Percentiles rank a stretch among this genome's conserved stretches.
phyloP scores from a whole-genome alignment of 2,797 vertebrate species.

The Triplophysa yarkandensis region DNA sequence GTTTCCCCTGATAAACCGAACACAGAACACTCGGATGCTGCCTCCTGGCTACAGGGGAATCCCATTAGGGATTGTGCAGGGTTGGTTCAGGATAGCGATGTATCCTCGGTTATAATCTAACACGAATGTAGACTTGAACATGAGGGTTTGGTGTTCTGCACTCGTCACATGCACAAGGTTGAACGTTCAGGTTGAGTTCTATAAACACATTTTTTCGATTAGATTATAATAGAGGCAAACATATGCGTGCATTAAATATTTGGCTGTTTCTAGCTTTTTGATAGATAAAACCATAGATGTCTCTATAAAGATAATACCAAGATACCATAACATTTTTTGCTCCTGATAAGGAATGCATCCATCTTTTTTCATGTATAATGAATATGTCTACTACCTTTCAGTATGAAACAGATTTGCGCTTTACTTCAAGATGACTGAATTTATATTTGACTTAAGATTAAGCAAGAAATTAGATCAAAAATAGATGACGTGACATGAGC shows the following conservation, averaged over 20 bases:
- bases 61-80: conserved; percentile 15
- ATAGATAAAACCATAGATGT: no score
- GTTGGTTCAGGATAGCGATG: conserved; percentile 4
- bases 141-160: not conserved
- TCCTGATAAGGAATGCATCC: no score
- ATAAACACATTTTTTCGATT: no score
- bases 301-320: no score
- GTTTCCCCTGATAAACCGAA: conserved; percentile 49
- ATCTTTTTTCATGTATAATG: no score
- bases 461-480: not conserved
- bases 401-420: not conserved
- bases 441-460: conserved; percentile 10
- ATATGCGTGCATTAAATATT: no score
- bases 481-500: no score
- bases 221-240: no score
- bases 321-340: no score
- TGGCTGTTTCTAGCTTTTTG: no score
- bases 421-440: not conserved
- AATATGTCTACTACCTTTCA: no score
- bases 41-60: conserved; percentile 35
- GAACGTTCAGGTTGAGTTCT: no score
- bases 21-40: conserved; percentile 41
- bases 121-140: not conserved
- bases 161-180: not conserved
- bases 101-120: not conserved